Percentiles rank a stretch among this genome's conserved stretches.
Evolutionary conservation across 1,140 invertebrate genomes (phyloP).

Genomic region (Cotesia glomerata): DNA sequence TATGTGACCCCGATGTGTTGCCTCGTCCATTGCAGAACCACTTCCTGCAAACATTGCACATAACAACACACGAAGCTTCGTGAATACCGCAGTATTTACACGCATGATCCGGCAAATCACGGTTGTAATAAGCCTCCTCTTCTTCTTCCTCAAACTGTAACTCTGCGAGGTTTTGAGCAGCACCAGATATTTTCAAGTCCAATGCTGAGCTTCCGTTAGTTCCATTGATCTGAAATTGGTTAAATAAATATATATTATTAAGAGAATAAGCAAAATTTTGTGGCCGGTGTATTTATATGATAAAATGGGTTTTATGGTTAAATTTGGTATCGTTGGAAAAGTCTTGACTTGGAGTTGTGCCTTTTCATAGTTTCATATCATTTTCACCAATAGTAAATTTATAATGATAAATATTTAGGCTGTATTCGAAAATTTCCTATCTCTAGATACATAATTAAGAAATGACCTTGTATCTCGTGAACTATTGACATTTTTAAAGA

Average conservation of each 20-base stretch:
- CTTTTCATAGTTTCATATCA: too few species aligned
- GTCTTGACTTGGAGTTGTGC: too few species aligned
- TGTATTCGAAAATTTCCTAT: too few species aligned
- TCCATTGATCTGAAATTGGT: conserved; percentile 70
- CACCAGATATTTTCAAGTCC: conserved; percentile 73
- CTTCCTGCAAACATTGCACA: conserved; percentile 98
- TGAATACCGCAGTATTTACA: conserved; percentile 99
- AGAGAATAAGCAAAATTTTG: not conserved
- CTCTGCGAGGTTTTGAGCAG: conserved; percentile 78
- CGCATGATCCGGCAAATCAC: conserved; percentile 90
- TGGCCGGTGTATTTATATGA: too few species aligned
- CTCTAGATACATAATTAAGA: too few species aligned
- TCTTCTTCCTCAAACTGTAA: conserved; percentile 90
- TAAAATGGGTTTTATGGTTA: too few species aligned
- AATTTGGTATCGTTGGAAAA: too few species aligned
- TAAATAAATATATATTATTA: not conserved
- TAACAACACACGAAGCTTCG: conserved; percentile 96
- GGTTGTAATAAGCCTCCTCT: conserved; percentile 88
- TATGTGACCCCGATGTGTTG: conserved; percentile 97
- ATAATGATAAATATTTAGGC: too few species aligned
- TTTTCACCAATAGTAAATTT: too few species aligned
- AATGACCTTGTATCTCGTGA: too few species aligned
- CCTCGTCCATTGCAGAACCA: conserved; percentile 99
- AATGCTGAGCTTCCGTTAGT: conserved; percentile 53
- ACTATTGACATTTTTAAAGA: too few species aligned